Evolutionary conservation across 2,888 invertebrate genomes (phyloP).

Genomic region (Eledone cirrhosa): DNA sequence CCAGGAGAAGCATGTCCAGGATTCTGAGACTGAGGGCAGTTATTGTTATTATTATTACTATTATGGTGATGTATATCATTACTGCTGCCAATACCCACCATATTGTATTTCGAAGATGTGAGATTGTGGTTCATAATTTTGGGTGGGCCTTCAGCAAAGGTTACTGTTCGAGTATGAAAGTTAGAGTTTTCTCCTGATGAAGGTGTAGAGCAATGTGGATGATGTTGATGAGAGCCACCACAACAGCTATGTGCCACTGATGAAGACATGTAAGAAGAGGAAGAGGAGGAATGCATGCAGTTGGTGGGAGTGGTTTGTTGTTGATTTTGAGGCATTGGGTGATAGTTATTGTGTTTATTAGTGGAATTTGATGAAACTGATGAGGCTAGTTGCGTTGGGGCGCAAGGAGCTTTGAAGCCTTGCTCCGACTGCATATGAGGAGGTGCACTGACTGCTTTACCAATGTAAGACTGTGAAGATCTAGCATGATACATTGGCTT

Average conservation of each 20-base stretch:
- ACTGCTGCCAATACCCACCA: slow-evolving; percentile 35
- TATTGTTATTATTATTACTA: slow-evolving; percentile 27
- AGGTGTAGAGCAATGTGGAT: background rate
- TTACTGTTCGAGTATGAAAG: background rate
- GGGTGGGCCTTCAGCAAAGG: slow-evolving; percentile 12
- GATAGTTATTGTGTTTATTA: background rate
- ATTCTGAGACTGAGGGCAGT: slow-evolving; percentile 27
- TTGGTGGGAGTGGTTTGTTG: background rate
- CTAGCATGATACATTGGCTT: background rate
- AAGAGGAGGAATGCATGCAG: slow-evolving; percentile 14
- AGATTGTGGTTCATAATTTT: background rate
- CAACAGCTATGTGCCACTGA: slow-evolving; percentile 4
- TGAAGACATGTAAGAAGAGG: background rate
- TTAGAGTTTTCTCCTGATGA: background rate
- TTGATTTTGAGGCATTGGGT: slow-evolving; percentile 3
- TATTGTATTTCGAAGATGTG: background rate
- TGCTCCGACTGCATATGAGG: background rate
- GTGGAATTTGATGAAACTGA: slow-evolving; percentile 14
- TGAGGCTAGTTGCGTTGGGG: background rate
- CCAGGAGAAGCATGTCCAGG: slow-evolving; percentile 21
- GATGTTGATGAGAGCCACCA: slow-evolving; percentile 11
- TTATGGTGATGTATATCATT: slow-evolving; percentile 43
- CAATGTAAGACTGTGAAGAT: background rate
- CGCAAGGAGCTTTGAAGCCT: slow-evolving; percentile 3
- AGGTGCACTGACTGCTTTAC: background rate